Conservation (phyloP, 1,140 invertebrate genomes). For the Probaryconus sp. region DNA sequence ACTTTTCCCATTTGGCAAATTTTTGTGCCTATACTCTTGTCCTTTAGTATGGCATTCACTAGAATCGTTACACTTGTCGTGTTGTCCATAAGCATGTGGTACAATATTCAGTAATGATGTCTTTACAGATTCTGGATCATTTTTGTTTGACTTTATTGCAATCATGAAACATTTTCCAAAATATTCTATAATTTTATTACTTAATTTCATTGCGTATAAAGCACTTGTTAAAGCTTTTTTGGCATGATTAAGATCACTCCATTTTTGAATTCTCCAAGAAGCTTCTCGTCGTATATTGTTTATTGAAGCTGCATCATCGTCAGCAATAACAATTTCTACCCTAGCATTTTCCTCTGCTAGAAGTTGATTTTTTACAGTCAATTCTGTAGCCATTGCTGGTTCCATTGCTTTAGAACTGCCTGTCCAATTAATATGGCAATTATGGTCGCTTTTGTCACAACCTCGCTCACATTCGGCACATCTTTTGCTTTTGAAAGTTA, state of each 20-base stretch:
- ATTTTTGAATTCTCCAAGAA: background rate
- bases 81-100: background rate
- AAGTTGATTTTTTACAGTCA: constrained; percentile 1
- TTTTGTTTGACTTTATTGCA: background rate
- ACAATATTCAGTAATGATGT: background rate
- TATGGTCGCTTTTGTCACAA: background rate
- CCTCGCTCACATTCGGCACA: background rate
- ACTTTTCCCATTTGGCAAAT: background rate
- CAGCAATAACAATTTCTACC: background rate
- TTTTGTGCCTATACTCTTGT: background rate
- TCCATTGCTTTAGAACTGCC: background rate
- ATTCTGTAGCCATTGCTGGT: background rate
- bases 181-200: too few species aligned
- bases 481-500: background rate
- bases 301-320: background rate
- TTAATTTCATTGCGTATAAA: too few species aligned
- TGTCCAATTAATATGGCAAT: background rate
- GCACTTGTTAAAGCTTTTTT: too few species aligned
- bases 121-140: background rate
- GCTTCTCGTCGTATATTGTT: constrained; percentile 1
- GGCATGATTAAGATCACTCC: background rate
- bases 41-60: background rate
- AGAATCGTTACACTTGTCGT: background rate
- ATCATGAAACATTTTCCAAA: too few species aligned
- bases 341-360: background rate